Percentiles rank a stretch among this genome's conserved stretches.
Conservation (phyloP, 2,797 vertebrate species). For the Mormyrops attenuatus region DNA sequence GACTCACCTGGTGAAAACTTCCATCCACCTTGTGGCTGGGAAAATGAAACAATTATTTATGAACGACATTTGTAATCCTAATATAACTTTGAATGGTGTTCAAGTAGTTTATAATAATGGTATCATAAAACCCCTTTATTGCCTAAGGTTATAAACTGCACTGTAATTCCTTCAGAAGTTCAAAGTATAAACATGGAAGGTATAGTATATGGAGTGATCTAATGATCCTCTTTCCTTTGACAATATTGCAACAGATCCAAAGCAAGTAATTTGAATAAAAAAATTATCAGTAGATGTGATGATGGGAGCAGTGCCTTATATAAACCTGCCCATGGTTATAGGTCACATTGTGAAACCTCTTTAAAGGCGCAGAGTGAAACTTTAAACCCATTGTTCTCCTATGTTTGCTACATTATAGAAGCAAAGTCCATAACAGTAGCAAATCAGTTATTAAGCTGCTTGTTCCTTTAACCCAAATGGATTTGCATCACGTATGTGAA, state of each 20-base stretch:
- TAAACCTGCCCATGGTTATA: conserved; percentile 25
- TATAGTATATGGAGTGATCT: conserved; percentile 33
- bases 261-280: conserved; percentile 38
- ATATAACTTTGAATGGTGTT: conserved; percentile 27
- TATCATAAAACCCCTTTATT: conserved; percentile 11
- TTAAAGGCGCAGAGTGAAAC: conserved; percentile 57
- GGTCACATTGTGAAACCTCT: conserved; percentile 53
- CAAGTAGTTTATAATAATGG: conserved; percentile 38
- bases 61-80: background rate
- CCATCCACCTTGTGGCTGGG: background rate
- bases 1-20: background rate
- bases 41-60: background rate
- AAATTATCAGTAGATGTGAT: conserved; percentile 29
- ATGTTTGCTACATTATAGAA: conserved; percentile 46
- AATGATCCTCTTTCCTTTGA: background rate
- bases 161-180: conserved; percentile 34
- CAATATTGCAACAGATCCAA: conserved; percentile 47
- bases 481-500: background rate
- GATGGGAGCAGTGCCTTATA: conserved; percentile 24
- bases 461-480: background rate
- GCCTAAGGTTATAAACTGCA: conserved; percentile 46
- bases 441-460: conserved; percentile 40
- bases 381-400: conserved; percentile 47
- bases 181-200: conserved; percentile 40
- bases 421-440: conserved; percentile 58